Conservation (phyloP, 2,888 invertebrate species). For the Torymus tubicola region DNA sequence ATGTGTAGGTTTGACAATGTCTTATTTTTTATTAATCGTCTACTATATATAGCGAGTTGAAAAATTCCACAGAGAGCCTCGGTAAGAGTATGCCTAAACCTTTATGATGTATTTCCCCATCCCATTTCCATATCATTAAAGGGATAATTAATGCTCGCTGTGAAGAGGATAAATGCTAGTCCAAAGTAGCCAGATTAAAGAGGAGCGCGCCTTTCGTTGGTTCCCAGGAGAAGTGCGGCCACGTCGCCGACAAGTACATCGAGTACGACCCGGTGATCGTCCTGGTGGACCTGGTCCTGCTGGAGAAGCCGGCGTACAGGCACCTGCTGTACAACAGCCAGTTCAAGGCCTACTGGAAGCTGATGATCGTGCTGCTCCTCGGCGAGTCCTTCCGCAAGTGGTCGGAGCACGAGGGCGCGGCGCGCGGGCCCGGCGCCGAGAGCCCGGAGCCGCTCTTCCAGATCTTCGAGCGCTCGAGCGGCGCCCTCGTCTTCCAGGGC, state of each 20-base stretch:
- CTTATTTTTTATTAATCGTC: too few relatives aligned
- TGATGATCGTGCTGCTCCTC: slow-evolving; percentile 86
- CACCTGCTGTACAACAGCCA: slow-evolving; percentile 90
- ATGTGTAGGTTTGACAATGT: slow-evolving; percentile 81
- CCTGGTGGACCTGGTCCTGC: slow-evolving; percentile 88
- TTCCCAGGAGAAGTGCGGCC: slow-evolving; percentile 84
- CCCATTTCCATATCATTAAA: not conserved
- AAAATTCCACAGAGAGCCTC: too few relatives aligned
- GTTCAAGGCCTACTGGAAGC: slow-evolving; percentile 88
- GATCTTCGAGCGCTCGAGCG: not conserved
- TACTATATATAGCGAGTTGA: too few relatives aligned
- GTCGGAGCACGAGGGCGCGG: slow-evolving; percentile 67
- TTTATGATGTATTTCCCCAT: not conserved
- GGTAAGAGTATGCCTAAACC: not conserved
- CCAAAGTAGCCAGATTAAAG: too few relatives aligned
- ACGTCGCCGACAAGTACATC: slow-evolving; percentile 91
- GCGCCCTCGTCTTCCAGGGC: slow-evolving; percentile 63
- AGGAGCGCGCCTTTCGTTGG: too few relatives aligned
- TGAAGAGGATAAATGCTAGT: too few relatives aligned
- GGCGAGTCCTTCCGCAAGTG: slow-evolving; percentile 89
- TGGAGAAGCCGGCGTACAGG: slow-evolving; percentile 89
- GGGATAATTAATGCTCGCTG: too few relatives aligned
- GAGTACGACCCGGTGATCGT: slow-evolving; percentile 94
- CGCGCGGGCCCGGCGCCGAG: slow-evolving; percentile 28
- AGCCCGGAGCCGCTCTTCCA: not conserved